A percentile compares a stretch with the other conserved stretches of the same genome.
Evolutionary conservation across 2,888 invertebrate species (phyloP).

Genomic region (Azorinus chamasolen): DNA sequence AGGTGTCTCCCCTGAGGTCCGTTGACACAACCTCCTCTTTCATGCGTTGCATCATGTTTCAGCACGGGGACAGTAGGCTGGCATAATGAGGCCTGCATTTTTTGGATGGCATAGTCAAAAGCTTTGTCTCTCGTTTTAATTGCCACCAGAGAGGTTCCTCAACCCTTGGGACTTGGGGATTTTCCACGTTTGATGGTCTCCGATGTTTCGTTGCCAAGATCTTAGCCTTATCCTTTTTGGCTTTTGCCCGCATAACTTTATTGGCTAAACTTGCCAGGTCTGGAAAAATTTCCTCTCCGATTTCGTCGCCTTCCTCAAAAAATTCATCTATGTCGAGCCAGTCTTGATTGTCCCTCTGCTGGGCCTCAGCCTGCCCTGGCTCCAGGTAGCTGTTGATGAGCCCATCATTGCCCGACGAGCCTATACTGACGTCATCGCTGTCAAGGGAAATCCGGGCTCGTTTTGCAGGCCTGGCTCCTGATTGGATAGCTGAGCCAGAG

Average conservation of each 20-base stretch:
- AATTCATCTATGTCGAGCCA: constrained; percentile 13
- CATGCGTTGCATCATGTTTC: constrained; percentile 9
- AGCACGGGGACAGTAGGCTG: constrained; percentile 16
- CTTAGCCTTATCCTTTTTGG: constrained; percentile 18
- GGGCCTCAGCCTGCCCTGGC: too few relatives aligned
- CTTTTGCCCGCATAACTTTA: constrained; percentile 3
- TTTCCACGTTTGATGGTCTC: constrained; percentile 13
- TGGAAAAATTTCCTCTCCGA: constrained; percentile 8
- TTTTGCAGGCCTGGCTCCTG: too few relatives aligned
- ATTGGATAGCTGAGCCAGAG: too few relatives aligned
- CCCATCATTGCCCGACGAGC: constrained; percentile 3
- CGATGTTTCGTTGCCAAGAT: constrained; percentile 1
- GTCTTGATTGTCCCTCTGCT: constrained; percentile 1
- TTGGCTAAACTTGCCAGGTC: constrained; percentile 12
- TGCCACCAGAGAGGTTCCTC: constrained; percentile 18
- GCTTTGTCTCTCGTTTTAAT: constrained; percentile 13
- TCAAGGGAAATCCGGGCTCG: too few relatives aligned
- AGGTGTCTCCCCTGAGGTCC: constrained; percentile 6
- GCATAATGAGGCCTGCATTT: background rate
- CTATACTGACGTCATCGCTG: too few relatives aligned
- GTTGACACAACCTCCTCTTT: background rate
- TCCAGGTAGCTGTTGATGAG: too few relatives aligned
- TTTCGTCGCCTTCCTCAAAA: constrained; percentile 10
- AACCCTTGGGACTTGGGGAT: constrained; percentile 18
- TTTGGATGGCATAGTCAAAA: constrained; percentile 15